Evolutionary conservation across 2,113 vertebrate genomes (phyloP).

Genomic region (Ibidorhyncha struthersii): DNA sequence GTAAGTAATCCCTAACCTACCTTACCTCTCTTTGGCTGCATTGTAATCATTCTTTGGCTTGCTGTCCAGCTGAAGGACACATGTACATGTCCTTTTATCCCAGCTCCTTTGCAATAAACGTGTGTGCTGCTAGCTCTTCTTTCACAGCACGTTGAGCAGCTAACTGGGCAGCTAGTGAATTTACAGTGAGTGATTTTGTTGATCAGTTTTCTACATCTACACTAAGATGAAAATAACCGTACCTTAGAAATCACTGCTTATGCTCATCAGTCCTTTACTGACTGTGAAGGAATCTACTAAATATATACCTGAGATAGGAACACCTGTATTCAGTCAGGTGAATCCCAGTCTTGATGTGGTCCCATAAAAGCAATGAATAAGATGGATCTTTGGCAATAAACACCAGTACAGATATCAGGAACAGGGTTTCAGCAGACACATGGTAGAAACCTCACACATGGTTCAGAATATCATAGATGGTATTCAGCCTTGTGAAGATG

Average conservation of each 20-base stretch:
- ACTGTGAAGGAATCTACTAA: not conserved
- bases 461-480: not conserved
- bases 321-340: not conserved
- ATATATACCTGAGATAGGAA: not conserved
- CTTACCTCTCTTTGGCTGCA: not conserved
- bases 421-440: fast-evolving
- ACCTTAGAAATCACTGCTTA: not conserved
- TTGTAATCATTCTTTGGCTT: not conserved
- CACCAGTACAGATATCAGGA: not conserved
- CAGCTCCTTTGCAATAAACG: not conserved
- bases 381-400: not conserved
- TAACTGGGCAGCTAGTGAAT: not conserved
- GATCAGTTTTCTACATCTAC: not conserved
- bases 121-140: not conserved
- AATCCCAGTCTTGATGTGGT: not conserved
- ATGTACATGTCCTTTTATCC: not conserved
- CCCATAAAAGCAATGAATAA: not conserved
- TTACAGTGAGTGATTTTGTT: not conserved
- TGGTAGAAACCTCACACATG: not conserved
- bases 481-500: not conserved
- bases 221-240: not conserved
- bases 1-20: not conserved
- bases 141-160: not conserved
- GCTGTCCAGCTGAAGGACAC: not conserved
- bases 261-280: not conserved